Percentiles rank a stretch among this genome's conserved stretches.
phyloP scores from a whole-genome alignment of 1,140 invertebrate genomes.

The Drosophila auraria region DNA sequence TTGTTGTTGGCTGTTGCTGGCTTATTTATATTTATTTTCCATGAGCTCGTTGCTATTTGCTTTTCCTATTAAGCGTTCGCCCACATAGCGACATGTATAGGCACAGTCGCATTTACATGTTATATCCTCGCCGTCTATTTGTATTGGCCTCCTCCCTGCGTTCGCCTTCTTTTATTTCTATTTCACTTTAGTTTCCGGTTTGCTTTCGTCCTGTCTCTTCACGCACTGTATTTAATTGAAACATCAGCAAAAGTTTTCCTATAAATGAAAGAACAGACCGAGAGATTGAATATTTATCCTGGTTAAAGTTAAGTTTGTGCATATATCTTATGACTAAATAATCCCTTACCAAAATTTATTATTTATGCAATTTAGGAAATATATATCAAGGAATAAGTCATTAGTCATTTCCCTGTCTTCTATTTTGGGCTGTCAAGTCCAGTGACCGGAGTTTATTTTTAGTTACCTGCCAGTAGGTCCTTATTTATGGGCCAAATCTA shows the following conservation, averaged over 20 bases:
- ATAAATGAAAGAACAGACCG: conserved; percentile 5
- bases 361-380: background rate
- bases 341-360: background rate
- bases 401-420: conserved; percentile 5
- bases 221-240: conserved; percentile 70
- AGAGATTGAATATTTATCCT: conserved; percentile 29
- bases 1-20: conserved; percentile 62
- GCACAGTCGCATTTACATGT: conserved; percentile 56
- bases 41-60: conserved; percentile 74
- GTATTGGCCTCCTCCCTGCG: conserved; percentile 47
- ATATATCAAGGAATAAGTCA: background rate
- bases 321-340: background rate
- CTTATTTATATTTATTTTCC: conserved; percentile 79
- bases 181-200: conserved; percentile 35
- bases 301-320: conserved; percentile 14
- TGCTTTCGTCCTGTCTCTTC: background rate
- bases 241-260: conserved; percentile 57
- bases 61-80: conserved; percentile 68
- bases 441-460: conserved; percentile 6
- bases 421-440: conserved; percentile 10
- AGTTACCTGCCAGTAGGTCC: background rate
- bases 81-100: conserved; percentile 38
- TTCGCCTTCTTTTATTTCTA: conserved; percentile 43
- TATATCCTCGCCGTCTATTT: conserved; percentile 65
- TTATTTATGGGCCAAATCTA: conserved; percentile 17